A percentile compares a stretch with the other conserved stretches of the same genome.
phyloP scores from a whole-genome alignment of 1,140 invertebrate species.

The Magallana angulata region DNA sequence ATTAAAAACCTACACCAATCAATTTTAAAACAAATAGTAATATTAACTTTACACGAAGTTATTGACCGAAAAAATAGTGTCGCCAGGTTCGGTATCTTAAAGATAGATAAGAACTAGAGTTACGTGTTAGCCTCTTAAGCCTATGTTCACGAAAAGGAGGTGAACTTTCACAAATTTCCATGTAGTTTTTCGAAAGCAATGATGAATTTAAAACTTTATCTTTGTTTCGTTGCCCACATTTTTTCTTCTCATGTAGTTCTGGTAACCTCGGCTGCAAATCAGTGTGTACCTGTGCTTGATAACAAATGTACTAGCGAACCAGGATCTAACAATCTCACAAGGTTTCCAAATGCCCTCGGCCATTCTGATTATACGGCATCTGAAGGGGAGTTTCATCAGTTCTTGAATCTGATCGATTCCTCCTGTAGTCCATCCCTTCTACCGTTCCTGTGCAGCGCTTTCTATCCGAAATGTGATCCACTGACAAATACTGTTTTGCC shows the following conservation, averaged over 20 bases:
- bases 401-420: background rate
- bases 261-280: background rate
- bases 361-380: background rate
- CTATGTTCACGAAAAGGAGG: too few species aligned
- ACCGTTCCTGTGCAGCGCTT: background rate
- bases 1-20: too few species aligned
- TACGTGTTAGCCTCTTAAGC: too few species aligned
- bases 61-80: too few species aligned
- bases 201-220: background rate
- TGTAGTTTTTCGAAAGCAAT: background rate
- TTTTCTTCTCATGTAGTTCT: background rate
- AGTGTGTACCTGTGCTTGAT: background rate
- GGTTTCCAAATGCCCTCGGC: conserved; percentile 1
- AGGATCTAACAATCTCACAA: background rate
- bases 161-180: too few species aligned
- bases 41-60: too few species aligned
- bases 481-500: background rate
- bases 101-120: too few species aligned
- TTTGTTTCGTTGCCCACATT: background rate
- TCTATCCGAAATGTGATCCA: background rate
- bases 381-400: background rate
- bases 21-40: too few species aligned
- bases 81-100: too few species aligned
- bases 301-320: background rate
- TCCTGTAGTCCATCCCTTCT: background rate